Evolutionary conservation across 1,140 invertebrate genomes (phyloP).

Genomic region (Scylla paramamosain): DNA sequence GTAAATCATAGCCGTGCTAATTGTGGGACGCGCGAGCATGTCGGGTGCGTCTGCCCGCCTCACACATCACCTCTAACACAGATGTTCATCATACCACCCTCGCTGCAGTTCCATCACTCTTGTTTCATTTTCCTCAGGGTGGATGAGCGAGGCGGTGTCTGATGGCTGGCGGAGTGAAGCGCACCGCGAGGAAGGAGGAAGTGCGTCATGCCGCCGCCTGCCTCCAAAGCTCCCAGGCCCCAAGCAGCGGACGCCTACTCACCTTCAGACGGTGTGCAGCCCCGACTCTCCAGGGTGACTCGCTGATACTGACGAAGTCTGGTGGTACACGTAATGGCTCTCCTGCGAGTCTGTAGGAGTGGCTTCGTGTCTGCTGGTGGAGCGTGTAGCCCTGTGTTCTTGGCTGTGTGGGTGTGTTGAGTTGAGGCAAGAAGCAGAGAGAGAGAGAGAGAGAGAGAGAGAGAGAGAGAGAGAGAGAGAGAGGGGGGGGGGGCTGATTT

Average conservation of each 20-base stretch:
- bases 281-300: background rate
- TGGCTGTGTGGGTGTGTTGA: background rate
- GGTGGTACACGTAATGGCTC: background rate
- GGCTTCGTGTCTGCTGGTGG: too few relatives aligned
- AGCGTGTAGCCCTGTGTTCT: too few relatives aligned
- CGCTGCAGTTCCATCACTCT: background rate
- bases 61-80: constrained; percentile 21
- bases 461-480: constrained; percentile 45
- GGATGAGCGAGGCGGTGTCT: background rate
- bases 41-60: background rate
- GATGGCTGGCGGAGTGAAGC: background rate
- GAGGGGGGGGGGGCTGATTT: background rate
- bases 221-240: background rate
- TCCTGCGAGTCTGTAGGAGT: too few relatives aligned
- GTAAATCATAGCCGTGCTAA: constrained; percentile 50
- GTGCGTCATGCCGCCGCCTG: background rate
- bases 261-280: background rate
- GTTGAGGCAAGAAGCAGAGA: background rate
- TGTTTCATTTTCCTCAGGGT: background rate
- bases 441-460: constrained; percentile 44
- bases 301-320: background rate
- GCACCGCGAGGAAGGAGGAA: background rate
- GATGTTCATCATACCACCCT: constrained; percentile 9
- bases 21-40: constrained; percentile 28
- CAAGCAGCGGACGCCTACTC: background rate